Base-by-base conservation (phyloP, 92 coral and sea anemone genomes). In the Nematostella vectensis region DNA sequence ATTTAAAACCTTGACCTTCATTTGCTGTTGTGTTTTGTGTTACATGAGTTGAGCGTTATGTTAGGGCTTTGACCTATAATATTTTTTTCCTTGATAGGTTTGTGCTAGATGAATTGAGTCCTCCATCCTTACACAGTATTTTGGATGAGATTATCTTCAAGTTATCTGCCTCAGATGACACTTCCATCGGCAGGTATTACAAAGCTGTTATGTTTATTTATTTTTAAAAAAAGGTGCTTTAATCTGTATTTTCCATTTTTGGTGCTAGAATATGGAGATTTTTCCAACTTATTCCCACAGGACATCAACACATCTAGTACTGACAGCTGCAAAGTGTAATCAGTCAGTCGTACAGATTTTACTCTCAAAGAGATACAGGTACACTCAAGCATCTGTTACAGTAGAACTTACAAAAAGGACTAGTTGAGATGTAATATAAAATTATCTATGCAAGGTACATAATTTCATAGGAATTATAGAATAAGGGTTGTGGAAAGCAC, bases 131-230 rank as follows among this genome's bases (percentile, higher is more conserved):
- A 26, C 58, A 89, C 61, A 57, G 89, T 36, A 52, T 89, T 44
- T 64, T 89, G 47, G 97, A 89, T 69, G 97, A 89, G 68, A 65
- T 85, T 56, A 76, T 89, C 37, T 89, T 79, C 71, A 89, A 89
- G 72, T 79, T 89, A 36, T 89, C 97, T 29, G 88, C 97, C 11
- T 80, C 97, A 11, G 84, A 89, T 36, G 95, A 89, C 65, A 77
- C 85, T 25, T 72, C 86, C 21, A 54, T 89, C 26, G 97, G 82
- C 57, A 85, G 97, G 97, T 89, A 77, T 29, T 11, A 16, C n/a
- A n/a, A n/a, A n/a, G 16, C 3, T 12, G 12, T 11, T 38, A 16
- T 2, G 3, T 28, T 44, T 1, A 26, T 45, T 59, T 21, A 15
- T 47, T 6, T 10, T 47, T 47, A 17, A n/a, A 27, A 17, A 57